A percentile compares a stretch with the other conserved stretches of the same genome.
Conservation (phyloP, 1,140 invertebrate species). For the Scylla paramamosain region DNA sequence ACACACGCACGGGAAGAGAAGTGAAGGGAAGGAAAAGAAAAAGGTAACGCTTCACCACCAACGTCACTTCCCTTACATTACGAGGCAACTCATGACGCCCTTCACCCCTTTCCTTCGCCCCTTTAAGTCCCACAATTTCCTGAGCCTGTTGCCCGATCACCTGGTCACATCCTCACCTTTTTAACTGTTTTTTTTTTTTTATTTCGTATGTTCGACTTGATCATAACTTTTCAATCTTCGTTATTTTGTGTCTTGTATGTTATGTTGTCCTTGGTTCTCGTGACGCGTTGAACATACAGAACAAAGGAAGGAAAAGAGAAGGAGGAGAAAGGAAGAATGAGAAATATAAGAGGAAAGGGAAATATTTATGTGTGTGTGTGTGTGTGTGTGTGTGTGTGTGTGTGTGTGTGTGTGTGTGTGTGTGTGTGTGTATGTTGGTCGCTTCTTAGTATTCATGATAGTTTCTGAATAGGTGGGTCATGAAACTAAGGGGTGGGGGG, state of each 20-base stretch:
- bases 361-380: background rate
- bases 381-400: constrained; percentile 29
- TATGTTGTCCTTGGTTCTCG: too few species aligned
- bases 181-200: too few species aligned
- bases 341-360: background rate
- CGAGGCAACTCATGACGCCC: too few species aligned
- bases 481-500: background rate
- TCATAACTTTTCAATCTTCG: too few species aligned
- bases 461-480: background rate
- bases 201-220: too few species aligned
- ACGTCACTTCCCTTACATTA: too few species aligned
- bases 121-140: too few species aligned
- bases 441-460: background rate
- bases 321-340: background rate
- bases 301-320: background rate
- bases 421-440: constrained; percentile 36
- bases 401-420: constrained; percentile 38
- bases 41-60: too few species aligned
- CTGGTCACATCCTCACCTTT: too few species aligned
- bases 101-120: too few species aligned
- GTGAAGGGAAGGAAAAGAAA: background rate
- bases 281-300: background rate
- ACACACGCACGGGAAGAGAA: background rate
- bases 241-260: too few species aligned
- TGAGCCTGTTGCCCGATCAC: too few species aligned